Evolutionary conservation across 2,113 vertebrate genomes (phyloP).

Genomic region (Acinonyx jubatus): DNA sequence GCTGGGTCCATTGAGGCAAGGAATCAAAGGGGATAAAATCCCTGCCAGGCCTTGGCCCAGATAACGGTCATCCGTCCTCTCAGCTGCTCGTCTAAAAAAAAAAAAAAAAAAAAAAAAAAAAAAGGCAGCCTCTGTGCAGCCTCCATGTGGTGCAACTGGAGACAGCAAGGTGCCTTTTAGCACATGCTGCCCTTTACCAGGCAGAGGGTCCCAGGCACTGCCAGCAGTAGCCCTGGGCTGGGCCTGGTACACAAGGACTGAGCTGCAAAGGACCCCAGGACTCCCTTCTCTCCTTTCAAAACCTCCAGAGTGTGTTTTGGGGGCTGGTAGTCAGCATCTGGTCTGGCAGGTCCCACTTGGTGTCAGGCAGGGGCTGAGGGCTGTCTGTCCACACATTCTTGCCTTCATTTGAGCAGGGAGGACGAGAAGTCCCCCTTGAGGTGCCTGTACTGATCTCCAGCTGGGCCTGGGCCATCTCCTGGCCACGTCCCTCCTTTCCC

Average conservation of each 20-base stretch:
- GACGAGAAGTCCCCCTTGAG: not conserved
- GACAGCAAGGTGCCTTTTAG: not conserved
- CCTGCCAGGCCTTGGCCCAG: not conserved
- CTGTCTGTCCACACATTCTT: rapidly evolving
- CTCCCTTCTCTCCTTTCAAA: not conserved
- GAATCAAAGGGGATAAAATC: not conserved
- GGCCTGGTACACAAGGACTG: rapidly evolving
- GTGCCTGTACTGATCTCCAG: not conserved
- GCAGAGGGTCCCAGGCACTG: not conserved
- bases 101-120: not conserved
- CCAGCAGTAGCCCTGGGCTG: not conserved
- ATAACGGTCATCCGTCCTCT: not conserved
- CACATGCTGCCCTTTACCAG: not conserved
- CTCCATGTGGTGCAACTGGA: not conserved
- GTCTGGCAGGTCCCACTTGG: not conserved
- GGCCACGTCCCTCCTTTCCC: not conserved
- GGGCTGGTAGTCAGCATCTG: not conserved
- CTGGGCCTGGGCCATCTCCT: not conserved
- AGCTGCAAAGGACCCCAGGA: not conserved
- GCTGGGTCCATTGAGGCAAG: not conserved
- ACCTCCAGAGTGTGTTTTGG: not conserved
- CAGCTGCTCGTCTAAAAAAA: not conserved
- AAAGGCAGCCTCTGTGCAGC: no score
- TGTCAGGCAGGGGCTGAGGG: not conserved
- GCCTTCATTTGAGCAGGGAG: not conserved